phyloP scores from a whole-genome alignment of 2,888 invertebrate species.

The Drosophila imparisetae region DNA sequence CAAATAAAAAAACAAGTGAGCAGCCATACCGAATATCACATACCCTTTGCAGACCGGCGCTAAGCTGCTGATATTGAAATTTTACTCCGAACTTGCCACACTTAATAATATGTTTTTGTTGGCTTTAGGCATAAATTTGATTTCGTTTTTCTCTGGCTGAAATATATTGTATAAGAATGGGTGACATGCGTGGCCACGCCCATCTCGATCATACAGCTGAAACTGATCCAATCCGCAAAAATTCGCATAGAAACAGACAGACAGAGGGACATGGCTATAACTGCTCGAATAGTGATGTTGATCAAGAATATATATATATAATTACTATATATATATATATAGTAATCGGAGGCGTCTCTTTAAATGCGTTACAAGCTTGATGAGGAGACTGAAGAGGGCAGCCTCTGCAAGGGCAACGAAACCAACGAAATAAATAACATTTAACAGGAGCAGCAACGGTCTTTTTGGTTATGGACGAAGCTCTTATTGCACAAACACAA shows the following conservation, averaged over 20 bases:
- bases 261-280: not conserved
- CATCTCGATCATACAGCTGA: not conserved
- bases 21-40: not conserved
- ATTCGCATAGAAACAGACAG: not conserved
- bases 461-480: conserved; percentile 19
- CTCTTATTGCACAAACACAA: conserved; percentile 60
- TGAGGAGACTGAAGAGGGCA: not conserved
- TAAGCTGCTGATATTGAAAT: not conserved
- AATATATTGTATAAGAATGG: not conserved
- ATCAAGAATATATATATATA: not conserved
- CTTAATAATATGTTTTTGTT: not conserved
- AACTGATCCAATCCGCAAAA: not conserved
- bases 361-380: not conserved
- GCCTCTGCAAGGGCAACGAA: not conserved
- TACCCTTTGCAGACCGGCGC: not conserved
- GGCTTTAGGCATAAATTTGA: not conserved
- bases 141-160: not conserved
- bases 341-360: not conserved
- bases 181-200: not conserved
- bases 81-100: rapidly evolving
- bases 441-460: conserved; percentile 35
- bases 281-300: not conserved
- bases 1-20: not conserved
- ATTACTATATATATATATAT: not conserved
- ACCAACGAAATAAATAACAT: conserved; percentile 45